Evolutionary conservation across 2,888 invertebrate genomes (phyloP), one percentile per base, ranked within the genome.

Genomic region (Eudemis profundana): DNA sequence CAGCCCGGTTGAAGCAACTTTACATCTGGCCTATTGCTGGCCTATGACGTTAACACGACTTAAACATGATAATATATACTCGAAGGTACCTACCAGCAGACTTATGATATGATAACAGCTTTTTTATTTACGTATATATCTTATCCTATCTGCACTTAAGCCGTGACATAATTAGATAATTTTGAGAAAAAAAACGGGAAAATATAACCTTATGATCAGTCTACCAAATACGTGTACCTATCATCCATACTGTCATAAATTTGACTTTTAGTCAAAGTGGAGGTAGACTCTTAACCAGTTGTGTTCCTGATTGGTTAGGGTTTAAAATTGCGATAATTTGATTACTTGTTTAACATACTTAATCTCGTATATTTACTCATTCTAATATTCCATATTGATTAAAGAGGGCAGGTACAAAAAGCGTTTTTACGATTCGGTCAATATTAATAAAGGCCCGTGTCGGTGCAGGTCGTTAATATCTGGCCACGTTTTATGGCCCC

Each of bases 401-500:
- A 53, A 53, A 53, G n/a, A 12, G 14, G n/a, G 23, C 53, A 53
- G 61, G 46, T 46, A 33, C 29, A n/a, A 29, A 29, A 50, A 15
- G 15, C 12, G 14, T 21, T 46, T 49, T 63, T 33, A 64, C 63
- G 57, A 57, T 49, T 44, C 8, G 56, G 49, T 57, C 49, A 57
- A 56, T 63, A 47, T 56, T 53, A 61, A 57, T 57, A 64, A 64
- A 64, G 56, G 42, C 42, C 50, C 15, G 40, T 8, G 49, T 60
- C 46, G 27, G 65, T 53, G 23, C 46, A 51, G 63, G 70, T 71
- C 74, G 73, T 82, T 78, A 81, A 83, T 83, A 84, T 85, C 82
- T 80, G 78, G 75, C 80, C 81, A 80, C 81, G 81, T 81, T 86
- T 86, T 86, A 86, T 78, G 85, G 82, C 75, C 68, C 70, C 83